Evolutionary conservation across 2,888 invertebrate genomes (phyloP), one percentile per base, ranked within the genome.

Genomic region (Cataglyphis altisquamis): DNA sequence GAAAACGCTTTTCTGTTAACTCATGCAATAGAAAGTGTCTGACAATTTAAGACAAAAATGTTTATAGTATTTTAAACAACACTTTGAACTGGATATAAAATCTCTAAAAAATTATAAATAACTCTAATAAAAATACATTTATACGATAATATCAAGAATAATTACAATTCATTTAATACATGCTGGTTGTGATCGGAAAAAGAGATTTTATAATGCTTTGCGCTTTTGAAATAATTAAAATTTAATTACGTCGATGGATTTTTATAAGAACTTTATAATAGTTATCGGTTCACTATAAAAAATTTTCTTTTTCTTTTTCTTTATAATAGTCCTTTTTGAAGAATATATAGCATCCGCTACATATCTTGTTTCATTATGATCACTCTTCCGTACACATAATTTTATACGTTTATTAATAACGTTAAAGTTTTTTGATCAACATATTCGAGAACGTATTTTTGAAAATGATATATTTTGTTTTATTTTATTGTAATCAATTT

Each of bases 371-470:
- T 32, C 36, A 74, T 63, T 48, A 74, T 21, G 15, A 32, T 74
- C 73, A 45, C 29, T 74, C 32, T 63, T 45, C 5, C 29, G 21
- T 32, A 36, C 21, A 74, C 21, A 63, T 74, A 74, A 74, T 74
- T 63, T 32, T 18, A 74, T 48, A 18, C 63, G 63, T 21, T n/a
- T 74, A 63, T 74, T 63, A 63, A 21, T 74, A 63, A 62, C 45
- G n/a, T 45, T 21, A 62, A 62, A 55, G 45, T 45, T 62, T 62
- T 74, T 74, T 60, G 15, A 5, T 32, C 8, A 3, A 29, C 29
- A 29, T 15, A 60, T 41, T 41, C 25, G 8, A 74, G 41, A 29
- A 60, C 9, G 3, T 29, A 1, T 62, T 29, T 41, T 73, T 15
- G 18, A 21, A 55, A 39, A 72, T 52, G 2, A n/a, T 52, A 52